Evolutionary conservation across 2,888 invertebrate species (phyloP).

Genomic region (Watsonalla binaria): DNA sequence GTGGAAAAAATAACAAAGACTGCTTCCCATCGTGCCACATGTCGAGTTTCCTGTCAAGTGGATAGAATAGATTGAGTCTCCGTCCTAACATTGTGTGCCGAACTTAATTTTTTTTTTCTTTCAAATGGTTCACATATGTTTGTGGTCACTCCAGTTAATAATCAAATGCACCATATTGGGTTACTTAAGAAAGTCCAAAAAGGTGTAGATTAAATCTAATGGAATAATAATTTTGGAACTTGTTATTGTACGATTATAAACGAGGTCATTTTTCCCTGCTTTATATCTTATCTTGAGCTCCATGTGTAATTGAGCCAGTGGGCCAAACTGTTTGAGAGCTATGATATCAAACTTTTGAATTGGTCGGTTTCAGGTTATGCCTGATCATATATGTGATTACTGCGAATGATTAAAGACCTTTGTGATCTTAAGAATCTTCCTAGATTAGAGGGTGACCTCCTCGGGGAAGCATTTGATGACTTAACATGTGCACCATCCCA

Average conservation of each 20-base stretch:
- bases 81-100: background rate
- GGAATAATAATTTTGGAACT: no score
- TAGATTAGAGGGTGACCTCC: no score
- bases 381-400: no score
- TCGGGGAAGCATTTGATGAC: no score
- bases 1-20: constrained; percentile 45
- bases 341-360: no score
- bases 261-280: constrained; percentile 24
- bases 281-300: constrained; percentile 28
- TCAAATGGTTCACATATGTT: constrained; percentile 29
- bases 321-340: constrained; percentile 6
- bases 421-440: no score
- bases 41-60: constrained; percentile 48
- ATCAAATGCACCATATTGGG: no score
- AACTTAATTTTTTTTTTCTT: constrained; percentile 2
- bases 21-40: constrained; percentile 50
- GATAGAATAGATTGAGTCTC: constrained; percentile 26
- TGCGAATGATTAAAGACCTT: no score
- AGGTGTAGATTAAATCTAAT: no score
- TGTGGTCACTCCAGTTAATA: background rate
- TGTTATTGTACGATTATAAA: constrained; percentile 5
- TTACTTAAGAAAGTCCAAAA: no score
- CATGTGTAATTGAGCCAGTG: constrained; percentile 26
- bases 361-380: no score
- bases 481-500: no score